Base-by-base conservation (phyloP, 1,140 invertebrate species). In the Centruroides vittatus region DNA sequence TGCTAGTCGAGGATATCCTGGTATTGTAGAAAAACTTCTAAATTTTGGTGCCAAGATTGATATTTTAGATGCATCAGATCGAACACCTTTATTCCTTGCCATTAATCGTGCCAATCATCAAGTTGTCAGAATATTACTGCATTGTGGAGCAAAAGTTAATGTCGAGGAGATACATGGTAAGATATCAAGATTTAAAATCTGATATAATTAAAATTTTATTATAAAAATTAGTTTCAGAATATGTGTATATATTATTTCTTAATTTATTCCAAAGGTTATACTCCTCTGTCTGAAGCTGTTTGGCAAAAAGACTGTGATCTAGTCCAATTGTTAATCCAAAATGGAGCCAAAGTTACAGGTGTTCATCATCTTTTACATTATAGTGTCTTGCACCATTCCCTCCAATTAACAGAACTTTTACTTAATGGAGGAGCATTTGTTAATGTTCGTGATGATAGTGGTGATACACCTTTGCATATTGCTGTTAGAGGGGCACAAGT, bases 381-480 rank as follows among this genome's bases (percentile, higher is more conserved):
- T 47, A 79, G 79, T 13, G 75, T 82, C 4, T 67, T 70, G 9
- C 73, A 78, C 60, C 73, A 78, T 62, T 75, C 76, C 12, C 11
- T 46, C 8, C 12, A 76, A 47, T 75, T 82, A 67, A 76, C 76
- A 2, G 69, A 73, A 63, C 63, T 78, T 35, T 67, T 82, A 7
- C 62, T 81, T 12, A 66, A 71, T 59, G 72, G 72, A 35, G 79
- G 80, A 4, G 76, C 78, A 35, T 73, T 76, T 62, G 68, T 79
- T 11, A 80, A 79, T 65, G 65, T 78, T 4, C 71, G 78, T 3
- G 76, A 82, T 70, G 69, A 73, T 36, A 73, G 76, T 58, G 81
- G 80, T 10, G 73, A 78, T 55, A 82, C 82, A 0, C 80, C 82
- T 6, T 72, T 85, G 6, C 80, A 83, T 70, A 41, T 41, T 41